Base-by-base conservation (phyloP, 2,113 vertebrate species). In the Crocuta crocuta region DNA sequence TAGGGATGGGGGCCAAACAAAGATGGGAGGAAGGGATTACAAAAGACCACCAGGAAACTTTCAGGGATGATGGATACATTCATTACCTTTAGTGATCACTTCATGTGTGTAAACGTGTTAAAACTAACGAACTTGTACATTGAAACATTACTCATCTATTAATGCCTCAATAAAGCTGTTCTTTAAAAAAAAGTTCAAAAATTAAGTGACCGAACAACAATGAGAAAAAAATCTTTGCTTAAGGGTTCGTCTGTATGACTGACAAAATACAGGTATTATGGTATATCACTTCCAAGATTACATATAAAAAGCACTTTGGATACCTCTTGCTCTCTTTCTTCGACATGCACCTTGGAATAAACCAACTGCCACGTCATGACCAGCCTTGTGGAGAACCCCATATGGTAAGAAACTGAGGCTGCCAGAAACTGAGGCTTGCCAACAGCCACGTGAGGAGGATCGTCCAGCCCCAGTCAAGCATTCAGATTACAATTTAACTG, bases 141-240 rank as follows among this genome's bases (percentile, higher is more conserved):
- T 85, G 88, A 78, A 92, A 71, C 45, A 50, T 58, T 96, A 94
- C 61, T 81, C 89, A 61, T 65, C 23, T 28, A 70, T 65, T 89
- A 82, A 82, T 70, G 13, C 31, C 21, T 89, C 16, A 90, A 48
- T 94, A 89, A 94, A 81, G 5, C 43, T 63, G 3, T 39, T 65
- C 26, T 33, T 80, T 66, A 24, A 76, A 68, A 50, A 48, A 79
- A 48, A 79, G 12, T 61, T 84, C 7, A 89, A 95, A 79, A 92
- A 68, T 89, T 76, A 73, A 94, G 50, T 73, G 17, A 45, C 50
- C 61, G 53, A 55, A 73, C 11, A 94, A 26, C 2, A 21, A 39
- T 12, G 24, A 90, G 8, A 61, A 83, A 79, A 50, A 11, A 53
- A 21, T 12, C 45, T 94, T 63, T 78, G 33, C 28, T 65, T 7